Percentiles rank a stretch among this genome's conserved stretches.
Evolutionary conservation across 2,888 invertebrate genomes (phyloP).

Genomic region (Cheilosia scutellata): DNA sequence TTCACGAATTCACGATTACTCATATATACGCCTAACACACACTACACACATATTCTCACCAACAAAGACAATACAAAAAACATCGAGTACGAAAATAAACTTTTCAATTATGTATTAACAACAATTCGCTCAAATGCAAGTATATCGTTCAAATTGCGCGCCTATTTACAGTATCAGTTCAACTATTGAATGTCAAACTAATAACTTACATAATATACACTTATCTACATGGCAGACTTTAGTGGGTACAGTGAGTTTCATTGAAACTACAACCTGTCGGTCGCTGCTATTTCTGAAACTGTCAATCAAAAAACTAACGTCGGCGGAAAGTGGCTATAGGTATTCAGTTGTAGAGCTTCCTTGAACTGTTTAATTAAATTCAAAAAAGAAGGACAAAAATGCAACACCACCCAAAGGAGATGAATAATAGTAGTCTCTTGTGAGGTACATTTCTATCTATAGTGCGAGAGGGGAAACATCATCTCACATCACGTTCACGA

Average conservation of each 20-base stretch:
- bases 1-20: too few species aligned
- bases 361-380: slow-evolving; percentile 64
- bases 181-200: slow-evolving; percentile 38
- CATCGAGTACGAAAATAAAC: slow-evolving; percentile 48
- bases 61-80: slow-evolving; percentile 2
- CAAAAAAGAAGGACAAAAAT: slow-evolving; percentile 16
- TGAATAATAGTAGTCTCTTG: slow-evolving; percentile 9
- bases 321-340: neutral
- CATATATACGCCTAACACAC: too few species aligned
- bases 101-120: slow-evolving; percentile 59
- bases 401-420: neutral
- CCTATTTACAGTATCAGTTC: slow-evolving; percentile 33
- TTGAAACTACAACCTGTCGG: slow-evolving; percentile 29
- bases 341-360: neutral
- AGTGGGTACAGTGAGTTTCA: neutral
- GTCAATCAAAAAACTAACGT: slow-evolving; percentile 10
- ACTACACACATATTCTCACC: neutral
- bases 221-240: neutral
- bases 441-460: slow-evolving; percentile 35
- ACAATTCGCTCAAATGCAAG: slow-evolving; percentile 31
- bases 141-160: slow-evolving; percentile 29
- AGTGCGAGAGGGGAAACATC: slow-evolving; percentile 14
- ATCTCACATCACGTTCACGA: slow-evolving; percentile 10
- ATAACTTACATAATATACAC: slow-evolving; percentile 40
- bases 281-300: slow-evolving; percentile 12